phyloP scores from a whole-genome alignment of 2,113 vertebrate genomes.

The Thalassarche chlororhynchos region DNA sequence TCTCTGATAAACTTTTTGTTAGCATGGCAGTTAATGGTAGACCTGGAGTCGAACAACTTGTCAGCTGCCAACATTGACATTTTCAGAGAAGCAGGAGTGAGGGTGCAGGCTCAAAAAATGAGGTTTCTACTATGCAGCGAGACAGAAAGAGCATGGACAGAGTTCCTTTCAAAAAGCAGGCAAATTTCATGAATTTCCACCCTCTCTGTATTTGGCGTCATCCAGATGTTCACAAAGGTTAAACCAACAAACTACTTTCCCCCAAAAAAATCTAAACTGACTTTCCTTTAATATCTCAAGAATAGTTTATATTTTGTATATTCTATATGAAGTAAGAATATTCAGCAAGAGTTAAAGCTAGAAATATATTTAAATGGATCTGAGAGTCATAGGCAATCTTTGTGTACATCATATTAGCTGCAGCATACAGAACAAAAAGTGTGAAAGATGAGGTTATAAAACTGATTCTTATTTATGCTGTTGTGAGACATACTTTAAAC shows the following conservation, averaged over 20 bases:
- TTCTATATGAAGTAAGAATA: background rate
- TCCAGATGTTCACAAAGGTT: background rate
- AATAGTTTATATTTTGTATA: background rate
- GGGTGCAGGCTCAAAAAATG: background rate
- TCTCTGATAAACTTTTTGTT: background rate
- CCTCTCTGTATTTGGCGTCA: background rate
- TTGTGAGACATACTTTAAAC: background rate
- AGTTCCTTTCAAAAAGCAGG: background rate
- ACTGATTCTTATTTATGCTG: background rate
- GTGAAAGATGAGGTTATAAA: background rate
- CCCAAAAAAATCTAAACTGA: background rate
- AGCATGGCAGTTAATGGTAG: background rate
- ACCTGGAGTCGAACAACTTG: background rate
- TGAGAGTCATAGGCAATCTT: background rate
- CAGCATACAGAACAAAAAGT: background rate
- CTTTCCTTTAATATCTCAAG: background rate
- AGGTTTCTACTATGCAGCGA: background rate
- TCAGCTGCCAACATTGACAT: background rate
- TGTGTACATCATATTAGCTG: background rate
- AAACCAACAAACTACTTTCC: background rate
- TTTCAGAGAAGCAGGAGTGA: background rate
- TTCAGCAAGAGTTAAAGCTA: background rate
- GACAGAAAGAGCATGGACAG: background rate
- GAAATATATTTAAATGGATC: background rate
- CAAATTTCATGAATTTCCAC: background rate